A percentile compares a stretch with the other conserved stretches of the same genome.
Conservation (phyloP, 2,797 vertebrate species). For the Ctenosaura bakeri region DNA sequence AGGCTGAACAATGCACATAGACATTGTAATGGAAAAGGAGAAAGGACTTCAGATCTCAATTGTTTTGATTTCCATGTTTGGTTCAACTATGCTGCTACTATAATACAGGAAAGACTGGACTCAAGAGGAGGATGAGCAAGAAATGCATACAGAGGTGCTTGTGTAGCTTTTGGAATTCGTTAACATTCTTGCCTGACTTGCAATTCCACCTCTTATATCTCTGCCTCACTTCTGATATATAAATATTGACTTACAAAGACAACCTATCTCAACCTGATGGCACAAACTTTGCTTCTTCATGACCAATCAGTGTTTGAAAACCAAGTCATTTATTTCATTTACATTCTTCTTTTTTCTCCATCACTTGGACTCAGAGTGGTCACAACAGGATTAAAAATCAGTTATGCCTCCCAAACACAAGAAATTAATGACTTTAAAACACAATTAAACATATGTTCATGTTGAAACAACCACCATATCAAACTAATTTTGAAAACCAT, state of each 20-base stretch:
- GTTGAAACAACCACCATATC: too few species aligned
- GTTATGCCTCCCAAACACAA: too few species aligned
- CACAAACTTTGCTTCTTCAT: not conserved
- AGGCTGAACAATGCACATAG: conserved; percentile 35
- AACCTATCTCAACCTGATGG: not conserved
- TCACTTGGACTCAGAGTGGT: too few species aligned
- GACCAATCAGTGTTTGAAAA: not conserved
- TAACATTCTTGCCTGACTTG: not conserved
- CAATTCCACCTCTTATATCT: not conserved
- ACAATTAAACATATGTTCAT: too few species aligned
- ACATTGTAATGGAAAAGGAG: not conserved
- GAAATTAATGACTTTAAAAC: too few species aligned
- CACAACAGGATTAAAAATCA: too few species aligned
- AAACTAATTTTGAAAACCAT: too few species aligned
- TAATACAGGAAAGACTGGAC: not conserved
- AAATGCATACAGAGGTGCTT: not conserved
- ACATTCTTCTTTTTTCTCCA: too few species aligned
- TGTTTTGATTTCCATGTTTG: conserved; percentile 11
- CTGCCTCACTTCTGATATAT: not conserved
- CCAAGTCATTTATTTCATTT: not conserved
- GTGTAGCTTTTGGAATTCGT: not conserved
- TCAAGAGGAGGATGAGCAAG: too few species aligned
- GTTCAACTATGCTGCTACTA: not conserved
- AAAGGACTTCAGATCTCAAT: conserved; percentile 29
- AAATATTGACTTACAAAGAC: too few species aligned